A percentile compares a stretch with the other conserved stretches of the same genome.
These are phyloP conservation scores for Nasonovia ribisnigri DNA, from an alignment of 2,888 invertebrate species.

Conservation along the genomic window DNA sequence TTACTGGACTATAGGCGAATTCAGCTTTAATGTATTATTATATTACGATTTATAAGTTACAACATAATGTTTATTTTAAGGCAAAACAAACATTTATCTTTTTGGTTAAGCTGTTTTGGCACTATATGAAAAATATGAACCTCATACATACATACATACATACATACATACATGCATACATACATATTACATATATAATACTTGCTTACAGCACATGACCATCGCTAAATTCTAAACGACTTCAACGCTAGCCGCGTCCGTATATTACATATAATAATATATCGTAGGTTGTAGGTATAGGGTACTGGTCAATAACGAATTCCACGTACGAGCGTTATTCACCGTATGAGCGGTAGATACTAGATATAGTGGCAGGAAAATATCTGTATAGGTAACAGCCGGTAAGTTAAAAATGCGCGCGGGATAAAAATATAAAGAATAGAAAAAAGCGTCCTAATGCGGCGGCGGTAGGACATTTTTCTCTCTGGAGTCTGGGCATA, in stretches of 20 bases:
- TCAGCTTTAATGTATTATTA: neutral
- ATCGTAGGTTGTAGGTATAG: neutral
- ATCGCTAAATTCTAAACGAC: slow-evolving; percentile 31
- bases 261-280: neutral
- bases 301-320: slow-evolving; percentile 41
- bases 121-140: neutral
- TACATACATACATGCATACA: no score
- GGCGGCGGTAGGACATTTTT: neutral
- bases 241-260: neutral
- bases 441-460: slow-evolving; percentile 31
- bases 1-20: neutral
- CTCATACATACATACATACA: no score
- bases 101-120: neutral
- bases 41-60: neutral
- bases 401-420: slow-evolving; percentile 5
- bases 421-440: slow-evolving; percentile 11
- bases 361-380: neutral
- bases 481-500: neutral
- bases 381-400: neutral
- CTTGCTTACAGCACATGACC: neutral
- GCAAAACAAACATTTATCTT: neutral
- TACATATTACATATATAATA: neutral
- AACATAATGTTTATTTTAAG: neutral
- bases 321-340: slow-evolving; percentile 45
- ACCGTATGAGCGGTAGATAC: neutral